A percentile compares a stretch with the other conserved stretches of the same genome.
These are phyloP conservation scores for Nyctereutes procyonoides DNA, from an alignment of 2,113 vertebrate genomes.

Conservation along the genomic window DNA sequence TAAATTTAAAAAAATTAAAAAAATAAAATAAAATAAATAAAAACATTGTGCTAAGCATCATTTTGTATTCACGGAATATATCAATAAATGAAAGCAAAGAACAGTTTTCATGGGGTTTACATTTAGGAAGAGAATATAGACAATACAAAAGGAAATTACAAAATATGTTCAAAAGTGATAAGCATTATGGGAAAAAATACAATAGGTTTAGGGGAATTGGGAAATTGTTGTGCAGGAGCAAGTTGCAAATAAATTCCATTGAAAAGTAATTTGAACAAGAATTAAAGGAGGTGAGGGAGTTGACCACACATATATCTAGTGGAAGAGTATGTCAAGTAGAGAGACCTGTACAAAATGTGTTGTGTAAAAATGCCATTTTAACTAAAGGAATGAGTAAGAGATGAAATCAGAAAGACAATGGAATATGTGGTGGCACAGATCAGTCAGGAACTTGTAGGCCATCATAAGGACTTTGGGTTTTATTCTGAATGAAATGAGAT, in stretches of 20 bases:
- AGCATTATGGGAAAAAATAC: not conserved
- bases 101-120: not conserved
- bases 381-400: not conserved
- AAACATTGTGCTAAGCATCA: not conserved
- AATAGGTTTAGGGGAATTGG: not conserved
- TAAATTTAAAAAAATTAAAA: no score
- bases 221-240: not conserved
- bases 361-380: not conserved
- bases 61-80: slow-evolving; percentile 3
- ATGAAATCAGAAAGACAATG: not conserved
- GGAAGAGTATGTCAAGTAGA: not conserved
- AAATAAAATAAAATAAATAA: no score
- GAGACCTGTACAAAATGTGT: not conserved
- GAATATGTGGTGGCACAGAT: not conserved
- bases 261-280: slow-evolving; percentile 9
- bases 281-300: not conserved
- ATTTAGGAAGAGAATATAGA: not conserved
- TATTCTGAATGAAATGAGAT: not conserved
- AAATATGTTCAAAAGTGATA: not conserved
- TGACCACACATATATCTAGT: not conserved
- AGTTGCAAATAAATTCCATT: not conserved
- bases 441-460: not conserved
- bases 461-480: not conserved
- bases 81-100: not conserved
- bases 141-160: not conserved